Conservation (phyloP, 2,888 invertebrate species). For the Patella pellucida region DNA sequence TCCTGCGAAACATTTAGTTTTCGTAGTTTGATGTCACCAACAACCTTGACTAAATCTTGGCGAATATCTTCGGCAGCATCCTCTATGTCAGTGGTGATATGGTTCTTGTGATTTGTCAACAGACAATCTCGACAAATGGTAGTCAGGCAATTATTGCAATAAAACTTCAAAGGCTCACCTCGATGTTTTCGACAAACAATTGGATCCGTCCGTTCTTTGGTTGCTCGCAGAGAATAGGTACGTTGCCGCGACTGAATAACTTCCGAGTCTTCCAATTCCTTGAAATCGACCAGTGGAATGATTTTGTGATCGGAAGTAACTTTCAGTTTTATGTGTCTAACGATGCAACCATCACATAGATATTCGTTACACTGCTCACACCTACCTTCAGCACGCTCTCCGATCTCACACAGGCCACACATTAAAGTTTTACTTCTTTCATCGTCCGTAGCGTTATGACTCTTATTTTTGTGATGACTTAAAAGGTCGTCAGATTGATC, state of each 20-base stretch:
- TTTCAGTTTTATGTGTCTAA: slow-evolving; percentile 24
- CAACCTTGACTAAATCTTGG: slow-evolving; percentile 15
- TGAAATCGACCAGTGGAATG: neutral
- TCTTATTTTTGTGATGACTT: neutral
- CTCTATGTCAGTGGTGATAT: slow-evolving; percentile 22
- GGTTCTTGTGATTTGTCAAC: slow-evolving; percentile 30
- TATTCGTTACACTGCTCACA: slow-evolving; percentile 29
- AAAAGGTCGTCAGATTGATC: neutral
- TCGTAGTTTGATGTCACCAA: slow-evolving; percentile 21
- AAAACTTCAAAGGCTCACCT: slow-evolving; percentile 25
- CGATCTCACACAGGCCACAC: slow-evolving; percentile 29
- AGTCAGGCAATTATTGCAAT: slow-evolving; percentile 24
- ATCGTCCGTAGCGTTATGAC: neutral
- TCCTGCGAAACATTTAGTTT: slow-evolving; percentile 13
- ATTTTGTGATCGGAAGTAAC: slow-evolving; percentile 23
- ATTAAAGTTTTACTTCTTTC: neutral
- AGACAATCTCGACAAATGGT: slow-evolving; percentile 30
- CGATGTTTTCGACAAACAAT: slow-evolving; percentile 25
- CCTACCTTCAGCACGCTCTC: slow-evolving; percentile 17
- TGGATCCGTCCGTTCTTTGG: neutral
- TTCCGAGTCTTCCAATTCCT: neutral
- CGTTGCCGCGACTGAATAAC: neutral
- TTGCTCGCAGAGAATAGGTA: neutral
- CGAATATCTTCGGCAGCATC: slow-evolving; percentile 21
- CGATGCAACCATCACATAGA: slow-evolving; percentile 26